Base-by-base conservation (phyloP, 2,888 invertebrate genomes). In the Stenodema calcarata region DNA sequence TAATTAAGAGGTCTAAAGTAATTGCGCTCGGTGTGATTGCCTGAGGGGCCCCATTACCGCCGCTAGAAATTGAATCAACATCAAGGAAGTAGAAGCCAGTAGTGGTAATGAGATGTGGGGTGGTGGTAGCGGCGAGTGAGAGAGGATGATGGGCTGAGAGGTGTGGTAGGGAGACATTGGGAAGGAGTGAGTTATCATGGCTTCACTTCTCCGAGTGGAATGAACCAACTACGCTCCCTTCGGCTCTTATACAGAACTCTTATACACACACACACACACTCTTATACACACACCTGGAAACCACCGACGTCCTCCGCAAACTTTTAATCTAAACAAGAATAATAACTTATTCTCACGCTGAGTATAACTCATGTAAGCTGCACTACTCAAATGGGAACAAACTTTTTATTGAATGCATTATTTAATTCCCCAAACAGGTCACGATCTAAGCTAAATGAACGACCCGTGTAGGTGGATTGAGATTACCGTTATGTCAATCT, bases 1-100 rank as follows among this genome's bases (percentile, higher is more conserved):
- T 73, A 73, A 73, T 73, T 73, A 73, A 73, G 73, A 73, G 73
- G 73, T 73, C 73, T 73, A 41, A 73, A 73, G 73, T 73, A 73
- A 73, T 73, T 73, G 73, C 73, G 73, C 73, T 35, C 35, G 73
- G 73, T 73, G 73, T 73, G 73, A 73, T 73, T 73, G 73, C 73
- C 73, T 73, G 35, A 73, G 73, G 73, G 41, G 35, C 18, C 41
- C 73, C 73, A 73, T 73, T 73, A 73, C 35, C 35, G 73, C 27
- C 23, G 73, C 73, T 73, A 73, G 73, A 73, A 73, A 73, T 73
- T 73, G 73, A 73, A 73, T 73, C 73, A 73, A 73, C 73, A 73
- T 73, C 73, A 73, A 73, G 73, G 41, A 73, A 73, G 41, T 30
- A 73, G 73, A 73, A 30, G 73, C 73, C 73, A 41, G 73, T 35